A percentile compares a stretch with the other conserved stretches of the same genome.
phyloP scores from a whole-genome alignment of 35 echinoderm and acorn worm genomes.

The Anneissia japonica region DNA sequence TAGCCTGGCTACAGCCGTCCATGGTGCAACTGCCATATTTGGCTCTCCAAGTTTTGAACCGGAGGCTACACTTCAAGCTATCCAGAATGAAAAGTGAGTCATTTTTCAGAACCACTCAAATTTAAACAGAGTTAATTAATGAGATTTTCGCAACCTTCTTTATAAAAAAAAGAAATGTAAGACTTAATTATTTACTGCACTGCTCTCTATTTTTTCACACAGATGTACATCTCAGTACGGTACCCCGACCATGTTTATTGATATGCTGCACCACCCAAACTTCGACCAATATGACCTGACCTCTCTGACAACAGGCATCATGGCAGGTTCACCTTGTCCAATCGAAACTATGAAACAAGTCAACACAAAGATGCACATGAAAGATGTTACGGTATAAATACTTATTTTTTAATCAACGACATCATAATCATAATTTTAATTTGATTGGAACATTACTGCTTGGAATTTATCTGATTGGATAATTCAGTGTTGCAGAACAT shows the following conservation, averaged over 20 bases:
- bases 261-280: slow-evolving; percentile 50
- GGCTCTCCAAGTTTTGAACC: slow-evolving; percentile 52
- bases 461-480: too few species aligned
- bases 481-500: too few species aligned
- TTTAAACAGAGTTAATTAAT: too few species aligned
- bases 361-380: slow-evolving; percentile 69
- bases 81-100: slow-evolving; percentile 58
- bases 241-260: slow-evolving; percentile 69
- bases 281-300: slow-evolving; percentile 49
- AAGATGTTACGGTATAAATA: slow-evolving; percentile 64
- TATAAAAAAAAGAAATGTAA: background rate
- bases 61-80: slow-evolving; percentile 36
- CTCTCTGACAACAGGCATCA: slow-evolving; percentile 29
- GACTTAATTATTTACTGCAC: background rate
- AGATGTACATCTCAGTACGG: slow-evolving; percentile 63
- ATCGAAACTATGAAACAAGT: slow-evolving; percentile 68
- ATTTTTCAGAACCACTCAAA: background rate
- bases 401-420: background rate
- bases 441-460: too few species aligned
- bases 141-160: background rate
- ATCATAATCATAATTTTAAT: too few species aligned
- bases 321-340: slow-evolving; percentile 56
- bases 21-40: slow-evolving; percentile 50
- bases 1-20: slow-evolving; percentile 5
- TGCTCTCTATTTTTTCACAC: background rate